These are phyloP conservation scores for Centruroides sculpturatus DNA, from an alignment of 1,140 invertebrate species.

Conservation along the genomic window DNA sequence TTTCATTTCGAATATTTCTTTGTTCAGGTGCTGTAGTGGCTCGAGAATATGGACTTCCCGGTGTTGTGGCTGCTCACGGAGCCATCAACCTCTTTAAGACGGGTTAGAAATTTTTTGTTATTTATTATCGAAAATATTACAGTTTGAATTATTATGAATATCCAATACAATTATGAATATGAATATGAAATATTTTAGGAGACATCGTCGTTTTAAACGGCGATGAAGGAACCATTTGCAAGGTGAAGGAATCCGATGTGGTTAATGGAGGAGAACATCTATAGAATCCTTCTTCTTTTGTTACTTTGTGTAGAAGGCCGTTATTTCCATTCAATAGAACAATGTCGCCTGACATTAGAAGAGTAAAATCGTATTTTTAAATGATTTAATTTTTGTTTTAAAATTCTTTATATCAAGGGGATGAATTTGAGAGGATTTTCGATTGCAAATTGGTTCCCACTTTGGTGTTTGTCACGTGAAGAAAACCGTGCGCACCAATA, in stretches of 20 bases:
- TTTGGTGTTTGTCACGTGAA: too few relatives aligned
- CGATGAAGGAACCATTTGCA: slow-evolving; percentile 16
- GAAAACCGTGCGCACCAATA: too few relatives aligned
- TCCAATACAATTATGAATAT: too few relatives aligned
- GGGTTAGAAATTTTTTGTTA: slow-evolving; percentile 29
- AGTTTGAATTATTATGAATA: too few relatives aligned
- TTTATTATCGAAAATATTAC: too few relatives aligned
- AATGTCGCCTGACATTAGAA: slow-evolving; percentile 6
- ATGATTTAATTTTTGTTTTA: too few relatives aligned
- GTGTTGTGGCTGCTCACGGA: slow-evolving; percentile 52
- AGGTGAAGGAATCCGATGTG: background rate
- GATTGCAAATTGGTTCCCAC: too few relatives aligned
- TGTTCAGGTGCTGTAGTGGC: slow-evolving; percentile 64
- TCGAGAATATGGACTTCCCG: slow-evolving; percentile 68
- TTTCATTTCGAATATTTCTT: too few relatives aligned
- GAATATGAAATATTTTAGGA: slow-evolving; percentile 1
- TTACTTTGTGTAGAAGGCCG: slow-evolving; percentile 15
- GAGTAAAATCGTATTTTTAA: too few relatives aligned
- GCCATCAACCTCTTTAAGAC: slow-evolving; percentile 52
- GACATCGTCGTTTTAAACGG: slow-evolving; percentile 20
- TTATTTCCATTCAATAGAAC: slow-evolving; percentile 18
- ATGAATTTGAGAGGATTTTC: too few relatives aligned
- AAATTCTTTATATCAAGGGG: too few relatives aligned
- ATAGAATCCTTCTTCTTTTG: background rate
- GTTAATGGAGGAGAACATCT: background rate